Conservation (phyloP, 2,797 vertebrate species). For the Falco naumanni region DNA sequence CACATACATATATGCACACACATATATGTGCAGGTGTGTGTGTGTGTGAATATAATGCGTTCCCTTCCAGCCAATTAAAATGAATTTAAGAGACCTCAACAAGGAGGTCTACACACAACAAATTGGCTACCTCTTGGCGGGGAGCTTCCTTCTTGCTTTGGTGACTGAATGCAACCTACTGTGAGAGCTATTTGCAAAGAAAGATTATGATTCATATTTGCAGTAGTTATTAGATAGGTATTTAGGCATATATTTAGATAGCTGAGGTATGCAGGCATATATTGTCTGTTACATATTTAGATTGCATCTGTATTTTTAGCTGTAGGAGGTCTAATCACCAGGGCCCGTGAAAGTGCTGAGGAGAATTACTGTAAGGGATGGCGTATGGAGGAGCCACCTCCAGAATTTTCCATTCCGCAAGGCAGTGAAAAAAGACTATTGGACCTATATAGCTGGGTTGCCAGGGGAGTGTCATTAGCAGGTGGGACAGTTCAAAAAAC, state of each 20-base stretch:
- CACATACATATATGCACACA: not conserved
- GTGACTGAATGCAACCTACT: not conserved
- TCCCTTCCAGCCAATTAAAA: not conserved
- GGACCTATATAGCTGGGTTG: not conserved
- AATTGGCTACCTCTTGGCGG: not conserved
- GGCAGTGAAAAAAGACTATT: not conserved
- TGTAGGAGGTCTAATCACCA: not conserved
- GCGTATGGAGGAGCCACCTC: not conserved
- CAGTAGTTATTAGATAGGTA: not conserved
- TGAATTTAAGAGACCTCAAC: not conserved
- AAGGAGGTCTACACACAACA: not conserved
- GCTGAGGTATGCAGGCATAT: not conserved
- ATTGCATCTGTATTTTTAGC: conserved; percentile 19
- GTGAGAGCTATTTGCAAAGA: not conserved
- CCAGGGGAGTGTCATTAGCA: not conserved
- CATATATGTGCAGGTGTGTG: not conserved
- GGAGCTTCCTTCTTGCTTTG: not conserved
- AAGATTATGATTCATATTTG: not conserved
- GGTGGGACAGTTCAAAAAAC: not conserved
- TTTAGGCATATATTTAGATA: not conserved
- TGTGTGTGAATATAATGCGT: not conserved
- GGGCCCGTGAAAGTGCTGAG: not conserved
- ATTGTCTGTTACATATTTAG: not conserved
- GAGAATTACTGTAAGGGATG: not conserved
- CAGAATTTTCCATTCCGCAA: not conserved